Conservation (phyloP, 1,140 invertebrate genomes). For the Metaphire vulgaris region DNA sequence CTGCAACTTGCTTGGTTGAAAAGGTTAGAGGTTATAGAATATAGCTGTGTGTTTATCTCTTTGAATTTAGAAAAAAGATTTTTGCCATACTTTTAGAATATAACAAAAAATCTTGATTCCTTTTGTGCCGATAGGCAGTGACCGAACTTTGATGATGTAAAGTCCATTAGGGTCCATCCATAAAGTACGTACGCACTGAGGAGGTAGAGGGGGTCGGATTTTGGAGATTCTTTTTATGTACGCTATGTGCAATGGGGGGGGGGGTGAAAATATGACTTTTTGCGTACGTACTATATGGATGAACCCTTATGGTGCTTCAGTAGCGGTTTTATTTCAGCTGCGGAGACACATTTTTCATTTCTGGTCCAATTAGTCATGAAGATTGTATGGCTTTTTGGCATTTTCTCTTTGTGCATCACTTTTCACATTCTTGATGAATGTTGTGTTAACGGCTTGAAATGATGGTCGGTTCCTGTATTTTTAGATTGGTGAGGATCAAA, state of each 20-base stretch:
- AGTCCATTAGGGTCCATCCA: no score
- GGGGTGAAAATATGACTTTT: no score
- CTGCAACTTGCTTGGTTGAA: neutral
- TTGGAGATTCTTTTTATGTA: no score
- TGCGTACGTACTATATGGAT: neutral
- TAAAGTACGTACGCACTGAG: no score
- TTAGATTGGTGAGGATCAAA: slow-evolving; percentile 76
- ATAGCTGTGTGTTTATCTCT: neutral
- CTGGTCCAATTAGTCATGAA: no score
- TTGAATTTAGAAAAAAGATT: neutral
- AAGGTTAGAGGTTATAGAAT: neutral
- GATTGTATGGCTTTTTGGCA: neutral
- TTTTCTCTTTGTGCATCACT: neutral
- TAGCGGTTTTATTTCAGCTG: neutral
- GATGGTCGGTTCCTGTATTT: slow-evolving; percentile 38
- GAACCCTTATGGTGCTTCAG: neutral
- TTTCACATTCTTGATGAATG: neutral
- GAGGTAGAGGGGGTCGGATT: no score
- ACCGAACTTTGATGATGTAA: no score
- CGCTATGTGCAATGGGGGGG: no score
- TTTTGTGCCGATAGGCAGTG: no score
- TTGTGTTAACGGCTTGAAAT: no score
- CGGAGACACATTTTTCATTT: no score
- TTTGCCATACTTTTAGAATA: neutral
- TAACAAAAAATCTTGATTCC: no score